Evolutionary conservation across 1,140 invertebrate species (phyloP), one percentile per base, ranked within the genome.

Genomic region (Nixonia krombeini): DNA sequence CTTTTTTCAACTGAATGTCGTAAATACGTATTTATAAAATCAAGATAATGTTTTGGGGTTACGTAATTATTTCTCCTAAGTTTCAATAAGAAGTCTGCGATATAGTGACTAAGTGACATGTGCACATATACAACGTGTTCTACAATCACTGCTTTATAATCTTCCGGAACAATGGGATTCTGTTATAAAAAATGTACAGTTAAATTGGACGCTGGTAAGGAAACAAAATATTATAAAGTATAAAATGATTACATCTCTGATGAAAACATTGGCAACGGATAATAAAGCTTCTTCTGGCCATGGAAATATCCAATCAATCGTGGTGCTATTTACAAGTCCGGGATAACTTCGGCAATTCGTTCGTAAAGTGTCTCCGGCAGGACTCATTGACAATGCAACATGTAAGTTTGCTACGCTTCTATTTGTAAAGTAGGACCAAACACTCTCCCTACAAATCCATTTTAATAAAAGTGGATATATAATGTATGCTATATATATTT

Each of bases 281-380:
- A 91, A 86, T 10, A 97, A 76, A 1, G 96, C 95, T 83, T 97
- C 93, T 55, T 91, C 89, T 0, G 96, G 95, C 96, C 96, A 98
- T 0, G 93, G 90, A 74, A 94, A 92, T 59, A 96, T 92, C 95
- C 95, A 98, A 82, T 98, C 93, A 42, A 98, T 95, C 7, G 93
- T 95, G 1, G 94, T 96, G 75, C 94, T 96, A 75, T 95, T 96
- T 12, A 97, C 92, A 0, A 98, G 85, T 0, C 95, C 95, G 0
- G 96, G 96, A 81, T 97, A 97, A 85, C 91, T 95, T 40, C 95
- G 87, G 68, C 96, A 94, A 13, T 94, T 88, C 67, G 90, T 92
- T 17, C 93, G 88, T 26, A 97, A 86, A 4, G 90, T 86, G 66
- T 96, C 93, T 0, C 93, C 92, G 17, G 93, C 88, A 0, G 95